Evolutionary conservation across 1,140 invertebrate genomes (phyloP).

Genomic region (Kradibia gibbosae): DNA sequence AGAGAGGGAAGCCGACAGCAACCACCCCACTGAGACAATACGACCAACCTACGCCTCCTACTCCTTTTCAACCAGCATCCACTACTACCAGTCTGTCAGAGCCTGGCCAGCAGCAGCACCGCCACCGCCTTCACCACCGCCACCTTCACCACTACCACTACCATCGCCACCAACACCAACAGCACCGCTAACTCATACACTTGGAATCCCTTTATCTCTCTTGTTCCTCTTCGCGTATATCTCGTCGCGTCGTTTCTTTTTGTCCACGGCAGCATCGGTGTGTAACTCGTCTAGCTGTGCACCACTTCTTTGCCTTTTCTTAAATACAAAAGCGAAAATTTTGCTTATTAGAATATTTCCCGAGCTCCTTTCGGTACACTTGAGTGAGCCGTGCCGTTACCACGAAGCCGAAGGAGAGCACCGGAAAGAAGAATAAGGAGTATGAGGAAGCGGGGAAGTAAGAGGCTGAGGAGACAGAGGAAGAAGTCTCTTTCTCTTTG

Average conservation of each 20-base stretch:
- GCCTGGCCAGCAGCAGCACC: constrained; percentile 44
- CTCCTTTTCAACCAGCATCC: constrained; percentile 61
- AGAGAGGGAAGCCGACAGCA: constrained; percentile 56
- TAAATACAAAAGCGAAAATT: constrained; percentile 72
- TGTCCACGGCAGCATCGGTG: not conserved
- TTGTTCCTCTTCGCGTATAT: not conserved
- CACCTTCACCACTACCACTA: not conserved
- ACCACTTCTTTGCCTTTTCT: constrained; percentile 70
- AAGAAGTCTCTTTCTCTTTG: constrained; percentile 10
- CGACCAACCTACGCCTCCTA: constrained; percentile 57
- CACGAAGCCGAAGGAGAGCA: not conserved
- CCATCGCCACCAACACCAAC: constrained; percentile 15
- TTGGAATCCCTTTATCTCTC: constrained; percentile 43
- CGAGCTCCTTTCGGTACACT: constrained; percentile 57
- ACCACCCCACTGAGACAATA: constrained; percentile 71
- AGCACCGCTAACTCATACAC: constrained; percentile 41
- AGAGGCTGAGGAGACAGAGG: not conserved
- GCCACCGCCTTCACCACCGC: too few relatives aligned
- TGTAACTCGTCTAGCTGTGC: constrained; percentile 46
- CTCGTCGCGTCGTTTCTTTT: constrained; percentile 24
- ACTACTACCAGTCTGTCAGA: constrained; percentile 21
- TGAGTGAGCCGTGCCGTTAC: constrained; percentile 55
- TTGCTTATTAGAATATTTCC: constrained; percentile 72
- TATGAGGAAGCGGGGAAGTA: not conserved
- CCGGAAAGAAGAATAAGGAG: not conserved